Percentiles rank a stretch among this genome's conserved stretches.
Evolutionary conservation across 2,113 vertebrate species (phyloP).

Genomic region (Chiloscyllium plagiosum): DNA sequence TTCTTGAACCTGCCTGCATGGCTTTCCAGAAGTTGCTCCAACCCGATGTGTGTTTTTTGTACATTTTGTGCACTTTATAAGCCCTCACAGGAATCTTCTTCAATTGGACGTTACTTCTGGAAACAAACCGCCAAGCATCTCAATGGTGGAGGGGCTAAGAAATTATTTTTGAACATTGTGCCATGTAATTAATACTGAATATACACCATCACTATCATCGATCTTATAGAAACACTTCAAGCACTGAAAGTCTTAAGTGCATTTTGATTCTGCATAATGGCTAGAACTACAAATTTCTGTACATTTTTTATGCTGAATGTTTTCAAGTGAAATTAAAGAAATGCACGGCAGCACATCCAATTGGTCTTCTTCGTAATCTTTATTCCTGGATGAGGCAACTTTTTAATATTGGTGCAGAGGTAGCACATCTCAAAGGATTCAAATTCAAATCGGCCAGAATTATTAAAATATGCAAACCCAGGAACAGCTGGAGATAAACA

Average conservation of each 20-base stretch:
- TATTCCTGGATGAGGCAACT: not conserved
- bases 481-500: not conserved
- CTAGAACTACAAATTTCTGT: constrained; percentile 2
- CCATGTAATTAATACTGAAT: not conserved
- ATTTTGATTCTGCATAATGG: not conserved
- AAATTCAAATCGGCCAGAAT: not conserved
- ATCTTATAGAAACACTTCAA: not conserved
- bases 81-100: not conserved
- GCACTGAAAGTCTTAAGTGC: not conserved
- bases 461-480: not conserved
- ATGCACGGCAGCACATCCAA: not conserved
- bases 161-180: not conserved
- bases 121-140: not conserved
- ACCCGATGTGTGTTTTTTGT: not conserved
- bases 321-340: constrained; percentile 23
- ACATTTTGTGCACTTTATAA: not conserved
- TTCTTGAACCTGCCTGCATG: not conserved
- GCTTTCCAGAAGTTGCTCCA: not conserved
- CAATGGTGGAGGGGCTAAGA: not conserved
- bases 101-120: not conserved
- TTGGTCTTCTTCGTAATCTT: not conserved
- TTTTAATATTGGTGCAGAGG: not conserved
- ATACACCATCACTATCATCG: not conserved
- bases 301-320: constrained; percentile 23
- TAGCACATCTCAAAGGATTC: not conserved